A percentile compares a stretch with the other conserved stretches of the same genome.
These are phyloP conservation scores for Ceyx margarethae DNA, from an alignment of 2,113 vertebrate genomes.

Conservation along the genomic window DNA sequence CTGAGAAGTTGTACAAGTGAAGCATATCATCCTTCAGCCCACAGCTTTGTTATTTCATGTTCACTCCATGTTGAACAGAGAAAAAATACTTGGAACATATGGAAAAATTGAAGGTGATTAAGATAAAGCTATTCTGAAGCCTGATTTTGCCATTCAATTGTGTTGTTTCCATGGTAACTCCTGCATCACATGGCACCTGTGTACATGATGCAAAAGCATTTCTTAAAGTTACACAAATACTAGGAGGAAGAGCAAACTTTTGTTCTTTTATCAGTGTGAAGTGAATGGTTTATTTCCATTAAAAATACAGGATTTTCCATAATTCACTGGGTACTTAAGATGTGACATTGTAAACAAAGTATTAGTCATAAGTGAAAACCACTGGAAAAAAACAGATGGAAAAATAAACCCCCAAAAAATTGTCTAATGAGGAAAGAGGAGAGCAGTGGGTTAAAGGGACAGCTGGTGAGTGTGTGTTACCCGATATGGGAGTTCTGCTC, in stretches of 20 bases:
- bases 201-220: background rate
- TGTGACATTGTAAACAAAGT: background rate
- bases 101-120: constrained; percentile 29
- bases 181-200: constrained; percentile 8
- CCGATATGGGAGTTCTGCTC: background rate
- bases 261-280: background rate
- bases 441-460: constrained; percentile 42
- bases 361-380: background rate
- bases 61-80: background rate
- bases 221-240: constrained; percentile 14
- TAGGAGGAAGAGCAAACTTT: constrained; percentile 8
- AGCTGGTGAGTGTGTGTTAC: background rate
- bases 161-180: constrained; percentile 5
- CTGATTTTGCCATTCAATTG: constrained; percentile 20
- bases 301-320: background rate
- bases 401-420: background rate
- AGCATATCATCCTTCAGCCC: background rate
- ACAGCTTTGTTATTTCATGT: background rate
- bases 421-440: background rate
- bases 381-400: background rate
- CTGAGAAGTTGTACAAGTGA: background rate
- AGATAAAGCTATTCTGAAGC: constrained; percentile 1
- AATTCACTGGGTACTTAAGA: background rate
- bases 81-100: background rate
- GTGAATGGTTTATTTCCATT: background rate